phyloP scores from a whole-genome alignment of 2,888 invertebrate species.

The Spisula solida region DNA sequence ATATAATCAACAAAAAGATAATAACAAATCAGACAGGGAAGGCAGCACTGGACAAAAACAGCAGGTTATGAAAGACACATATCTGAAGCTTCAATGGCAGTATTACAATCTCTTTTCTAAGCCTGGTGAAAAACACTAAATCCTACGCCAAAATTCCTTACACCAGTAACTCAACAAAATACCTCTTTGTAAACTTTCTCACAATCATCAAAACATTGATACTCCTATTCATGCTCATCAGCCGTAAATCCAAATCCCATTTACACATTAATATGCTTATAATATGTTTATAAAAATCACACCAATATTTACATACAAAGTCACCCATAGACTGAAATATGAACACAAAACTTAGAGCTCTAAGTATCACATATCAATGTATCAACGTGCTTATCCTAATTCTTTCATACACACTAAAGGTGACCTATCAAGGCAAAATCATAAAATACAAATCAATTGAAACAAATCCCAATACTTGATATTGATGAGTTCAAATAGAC shows the following conservation, averaged over 20 bases:
- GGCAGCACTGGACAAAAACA: neutral
- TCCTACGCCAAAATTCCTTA: too few species aligned
- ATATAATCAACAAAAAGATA: neutral
- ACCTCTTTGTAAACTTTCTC: neutral
- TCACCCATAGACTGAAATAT: neutral
- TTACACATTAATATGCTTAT: neutral
- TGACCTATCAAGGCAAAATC: conserved; percentile 1
- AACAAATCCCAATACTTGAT: conserved; percentile 4
- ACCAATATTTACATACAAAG: neutral
- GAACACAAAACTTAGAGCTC: neutral
- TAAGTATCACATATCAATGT: neutral
- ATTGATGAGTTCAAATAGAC: neutral
- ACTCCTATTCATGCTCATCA: neutral
- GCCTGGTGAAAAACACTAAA: neutral
- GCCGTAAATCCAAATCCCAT: neutral
- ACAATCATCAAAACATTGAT: neutral
- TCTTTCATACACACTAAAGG: neutral
- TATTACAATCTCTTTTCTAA: neutral
- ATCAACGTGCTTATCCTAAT: neutral
- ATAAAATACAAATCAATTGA: conserved; percentile 18
- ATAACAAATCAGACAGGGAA: neutral
- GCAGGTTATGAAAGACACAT: too few species aligned
- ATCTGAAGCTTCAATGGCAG: neutral
- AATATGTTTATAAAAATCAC: neutral
- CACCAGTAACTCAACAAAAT: neutral